These are phyloP conservation scores for Pelobates fuscus DNA, from an alignment of 2,113 vertebrate species.

Conservation along the genomic window DNA sequence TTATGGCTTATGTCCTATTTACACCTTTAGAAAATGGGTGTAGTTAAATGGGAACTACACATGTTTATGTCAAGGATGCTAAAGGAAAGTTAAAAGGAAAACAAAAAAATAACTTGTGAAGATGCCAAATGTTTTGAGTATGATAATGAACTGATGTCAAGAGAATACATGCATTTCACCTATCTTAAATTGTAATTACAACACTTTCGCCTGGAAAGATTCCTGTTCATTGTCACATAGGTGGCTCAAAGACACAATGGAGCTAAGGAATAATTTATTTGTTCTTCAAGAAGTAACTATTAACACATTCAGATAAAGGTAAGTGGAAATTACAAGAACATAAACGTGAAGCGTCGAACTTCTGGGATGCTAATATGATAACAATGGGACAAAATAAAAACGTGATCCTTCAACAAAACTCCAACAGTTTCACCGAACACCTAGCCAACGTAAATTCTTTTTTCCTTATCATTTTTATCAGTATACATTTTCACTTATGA, in stretches of 20 bases:
- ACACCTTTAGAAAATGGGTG: too few relatives aligned
- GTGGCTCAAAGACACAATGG: neutral
- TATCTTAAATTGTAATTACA: slow-evolving; percentile 17
- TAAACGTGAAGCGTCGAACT: neutral
- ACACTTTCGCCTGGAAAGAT: neutral
- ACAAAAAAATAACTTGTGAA: neutral
- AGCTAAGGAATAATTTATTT: neutral
- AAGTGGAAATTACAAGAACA: neutral
- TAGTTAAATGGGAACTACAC: too few relatives aligned
- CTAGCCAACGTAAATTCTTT: too few relatives aligned
- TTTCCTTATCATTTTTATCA: too few relatives aligned
- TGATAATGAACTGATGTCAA: slow-evolving; percentile 18
- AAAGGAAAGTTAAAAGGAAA: too few relatives aligned
- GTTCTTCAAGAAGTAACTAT: neutral
- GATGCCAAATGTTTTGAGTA: neutral
- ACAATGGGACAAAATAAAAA: neutral
- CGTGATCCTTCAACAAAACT: neutral
- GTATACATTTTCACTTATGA: too few relatives aligned
- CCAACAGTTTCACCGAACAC: neutral
- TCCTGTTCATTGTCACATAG: neutral
- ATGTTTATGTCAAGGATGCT: too few relatives aligned
- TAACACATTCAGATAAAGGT: neutral
- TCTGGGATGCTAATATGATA: neutral
- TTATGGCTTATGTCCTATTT: too few relatives aligned
- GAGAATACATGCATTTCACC: slow-evolving; percentile 7